Evolutionary conservation across 2,797 vertebrate genomes (phyloP), one percentile per base, ranked within the genome.

Genomic region (Pipistrellus pipistrellus): DNA sequence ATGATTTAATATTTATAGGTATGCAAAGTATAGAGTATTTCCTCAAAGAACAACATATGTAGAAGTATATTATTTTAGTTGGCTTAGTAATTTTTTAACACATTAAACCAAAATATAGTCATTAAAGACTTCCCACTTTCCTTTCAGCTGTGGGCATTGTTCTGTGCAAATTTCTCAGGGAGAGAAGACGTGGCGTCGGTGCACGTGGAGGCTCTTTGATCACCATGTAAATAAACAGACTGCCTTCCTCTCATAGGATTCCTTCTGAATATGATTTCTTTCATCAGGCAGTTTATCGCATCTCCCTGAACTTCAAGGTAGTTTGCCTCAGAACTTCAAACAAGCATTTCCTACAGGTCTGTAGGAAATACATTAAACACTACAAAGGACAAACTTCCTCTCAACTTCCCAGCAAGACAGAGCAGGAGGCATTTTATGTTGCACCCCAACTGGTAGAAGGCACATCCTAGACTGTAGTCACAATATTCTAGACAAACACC

Each of bases 261-360:
- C 72, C 98, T 97, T 97, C 96, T 95, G 96, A 98, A 97, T 97
- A 96, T 97, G 0, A 96, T 97, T 98, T 98, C 98, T 98, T 98
- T 98, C 98, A 98, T 98, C 98, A 98, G 96, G 93, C 96, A 97
- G 96, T 98, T 98, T 98, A 97, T 97, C 71, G 83, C 93, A 95
- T 97, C 95, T 96, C 95, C 96, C 87, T 96, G 96, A 98, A 98
- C 97, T 98, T 98, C 98, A 98, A 85, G 97, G 96, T 97, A 94
- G 78, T 97, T 98, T 98, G 95, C 97, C 97, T 97, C 92, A 96
- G 95, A 97, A 97, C 97, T 98, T 98, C 98, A 98, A 98, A 98
- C 93, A 98, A 94, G 82, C 94, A 97, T 97, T 98, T 98, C 97
- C 97, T 97, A 95, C 97, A 98, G 97, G 0, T 98, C 98, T 98